A percentile compares a stretch with the other conserved stretches of the same genome.
Conservation (phyloP, 2,113 vertebrate species). For the Pluvialis apricaria region DNA sequence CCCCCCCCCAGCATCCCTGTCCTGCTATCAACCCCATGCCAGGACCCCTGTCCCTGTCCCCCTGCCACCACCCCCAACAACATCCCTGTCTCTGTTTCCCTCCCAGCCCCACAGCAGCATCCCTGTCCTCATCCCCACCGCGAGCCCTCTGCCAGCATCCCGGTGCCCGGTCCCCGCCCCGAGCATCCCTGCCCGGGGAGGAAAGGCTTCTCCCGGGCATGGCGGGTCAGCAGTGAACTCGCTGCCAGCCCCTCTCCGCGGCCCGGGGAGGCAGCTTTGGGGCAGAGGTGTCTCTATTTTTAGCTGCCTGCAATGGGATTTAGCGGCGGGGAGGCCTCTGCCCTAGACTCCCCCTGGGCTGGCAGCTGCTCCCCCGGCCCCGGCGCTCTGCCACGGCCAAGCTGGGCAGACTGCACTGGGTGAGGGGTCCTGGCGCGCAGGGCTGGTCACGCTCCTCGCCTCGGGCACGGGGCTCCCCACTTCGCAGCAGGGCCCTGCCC, state of each 20-base stretch:
- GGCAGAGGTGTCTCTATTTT: slow-evolving; percentile 61
- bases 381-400: not conserved
- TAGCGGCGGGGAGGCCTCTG: slow-evolving; percentile 26
- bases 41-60: not conserved
- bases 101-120: not conserved
- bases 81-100: too few species aligned
- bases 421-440: slow-evolving; percentile 22
- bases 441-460: not conserved
- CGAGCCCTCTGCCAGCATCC: not conserved
- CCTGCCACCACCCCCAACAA: not conserved
- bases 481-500: not conserved
- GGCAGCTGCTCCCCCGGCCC: not conserved
- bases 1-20: not conserved
- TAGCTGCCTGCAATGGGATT: slow-evolving; percentile 54
- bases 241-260: not conserved
- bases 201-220: not conserved
- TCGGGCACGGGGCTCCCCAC: not conserved
- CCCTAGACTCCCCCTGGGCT: slow-evolving; percentile 27
- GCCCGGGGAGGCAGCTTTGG: not conserved
- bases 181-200: not conserved
- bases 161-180: not conserved
- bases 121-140: not conserved
- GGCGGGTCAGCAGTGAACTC: not conserved
- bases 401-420: slow-evolving; percentile 58
- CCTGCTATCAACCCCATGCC: not conserved